These are phyloP conservation scores for Chrysocyon brachyurus DNA, from an alignment of 2,797 vertebrate genomes.

Conservation along the genomic window DNA sequence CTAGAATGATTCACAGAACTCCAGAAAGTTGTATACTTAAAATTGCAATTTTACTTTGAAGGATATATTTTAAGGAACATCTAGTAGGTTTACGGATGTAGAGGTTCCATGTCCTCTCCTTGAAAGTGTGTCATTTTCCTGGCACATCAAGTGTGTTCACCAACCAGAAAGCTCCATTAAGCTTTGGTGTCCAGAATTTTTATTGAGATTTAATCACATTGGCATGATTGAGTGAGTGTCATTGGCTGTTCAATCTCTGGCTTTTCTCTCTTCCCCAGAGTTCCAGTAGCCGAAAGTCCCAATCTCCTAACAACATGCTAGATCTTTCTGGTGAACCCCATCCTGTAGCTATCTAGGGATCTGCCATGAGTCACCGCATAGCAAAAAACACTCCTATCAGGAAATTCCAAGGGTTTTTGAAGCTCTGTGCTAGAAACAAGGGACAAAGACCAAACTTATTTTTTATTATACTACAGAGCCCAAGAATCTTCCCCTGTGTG, in stretches of 20 bases:
- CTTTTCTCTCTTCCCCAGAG: background rate
- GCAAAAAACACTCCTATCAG: background rate
- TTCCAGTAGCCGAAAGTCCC: background rate
- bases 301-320: background rate
- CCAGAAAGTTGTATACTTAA: background rate
- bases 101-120: background rate
- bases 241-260: background rate
- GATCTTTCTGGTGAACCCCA: background rate
- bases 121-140: background rate
- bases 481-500: background rate
- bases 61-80: background rate
- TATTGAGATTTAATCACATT: background rate
- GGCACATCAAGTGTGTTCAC: background rate
- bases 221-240: background rate
- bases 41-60: background rate
- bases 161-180: background rate
- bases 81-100: background rate
- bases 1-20: background rate
- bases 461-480: background rate
- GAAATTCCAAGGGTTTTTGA: background rate
- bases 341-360: background rate
- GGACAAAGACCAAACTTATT: slow-evolving; percentile 20
- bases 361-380: background rate
- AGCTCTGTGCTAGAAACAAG: background rate
- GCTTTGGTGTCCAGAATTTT: background rate